Evolutionary conservation across 53 echinoderm and acorn worm genomes (phyloP).

Genomic region (Temnopleurus reevesii): DNA sequence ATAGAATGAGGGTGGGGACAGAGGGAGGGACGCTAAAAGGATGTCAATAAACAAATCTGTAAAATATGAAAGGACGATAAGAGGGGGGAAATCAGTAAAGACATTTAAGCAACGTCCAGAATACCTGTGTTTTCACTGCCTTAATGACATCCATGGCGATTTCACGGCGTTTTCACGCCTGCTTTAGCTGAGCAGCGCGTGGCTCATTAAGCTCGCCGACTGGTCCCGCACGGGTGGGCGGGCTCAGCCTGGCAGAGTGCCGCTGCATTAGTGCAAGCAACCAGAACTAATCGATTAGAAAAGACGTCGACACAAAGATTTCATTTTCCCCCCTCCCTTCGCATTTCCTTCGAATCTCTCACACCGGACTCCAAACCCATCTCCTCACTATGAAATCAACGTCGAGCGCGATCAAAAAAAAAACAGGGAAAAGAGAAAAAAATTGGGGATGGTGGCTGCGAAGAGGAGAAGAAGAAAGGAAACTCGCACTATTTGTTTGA

Average conservation of each 20-base stretch:
- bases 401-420: conserved; percentile 8
- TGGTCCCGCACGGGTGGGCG: conserved; percentile 55
- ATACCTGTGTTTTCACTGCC: conserved; percentile 42
- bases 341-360: not conserved
- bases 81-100: not conserved
- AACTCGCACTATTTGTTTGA: conserved; percentile 39
- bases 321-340: conserved; percentile 25
- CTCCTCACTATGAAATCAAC: conserved; percentile 7
- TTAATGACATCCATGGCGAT: conserved; percentile 42
- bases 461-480: conserved; percentile 33
- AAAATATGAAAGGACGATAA: not conserved
- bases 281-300: conserved; percentile 52
- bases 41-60: conserved; percentile 32
- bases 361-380: not conserved
- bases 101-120: conserved; percentile 19
- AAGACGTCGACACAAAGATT: conserved; percentile 20
- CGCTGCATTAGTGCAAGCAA: conserved; percentile 58
- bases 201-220: conserved; percentile 42
- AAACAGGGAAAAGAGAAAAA: too few relatives aligned
- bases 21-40: too few relatives aligned
- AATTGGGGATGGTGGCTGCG: conserved; percentile 1
- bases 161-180: conserved; percentile 62
- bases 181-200: conserved; percentile 34
- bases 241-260: conserved; percentile 15
- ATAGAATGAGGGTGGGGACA: too few relatives aligned